These are phyloP conservation scores for Oedothorax gibbosus DNA, from an alignment of 1,140 invertebrate genomes.

Conservation along the genomic window DNA sequence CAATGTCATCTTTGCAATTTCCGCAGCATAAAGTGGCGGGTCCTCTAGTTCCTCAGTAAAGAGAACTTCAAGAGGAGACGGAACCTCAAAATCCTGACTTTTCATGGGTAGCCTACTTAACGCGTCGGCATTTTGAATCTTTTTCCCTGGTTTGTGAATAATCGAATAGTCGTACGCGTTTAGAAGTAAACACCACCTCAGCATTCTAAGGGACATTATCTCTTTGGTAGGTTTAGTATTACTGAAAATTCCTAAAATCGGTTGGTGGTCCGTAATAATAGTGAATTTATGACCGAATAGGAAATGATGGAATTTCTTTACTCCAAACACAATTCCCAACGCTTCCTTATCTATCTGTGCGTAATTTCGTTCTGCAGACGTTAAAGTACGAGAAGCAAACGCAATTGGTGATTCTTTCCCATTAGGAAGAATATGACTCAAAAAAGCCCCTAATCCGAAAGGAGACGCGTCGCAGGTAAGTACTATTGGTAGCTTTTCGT, in stretches of 20 bases:
- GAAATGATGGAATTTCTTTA: not conserved
- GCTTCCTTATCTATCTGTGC: not conserved
- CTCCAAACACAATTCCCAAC: not conserved
- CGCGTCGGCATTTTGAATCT: not conserved
- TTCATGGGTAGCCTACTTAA: not conserved
- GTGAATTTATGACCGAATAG: not conserved
- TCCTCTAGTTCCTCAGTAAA: too few species aligned
- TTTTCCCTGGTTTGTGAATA: not conserved
- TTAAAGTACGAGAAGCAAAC: not conserved
- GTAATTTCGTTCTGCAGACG: not conserved
- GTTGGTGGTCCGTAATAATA: not conserved
- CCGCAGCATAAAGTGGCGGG: too few species aligned
- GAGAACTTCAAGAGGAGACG: too few species aligned
- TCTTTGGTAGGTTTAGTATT: not conserved
- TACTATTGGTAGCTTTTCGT: too few species aligned
- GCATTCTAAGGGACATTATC: not conserved
- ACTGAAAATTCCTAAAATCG: not conserved
- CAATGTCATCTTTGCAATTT: too few species aligned
- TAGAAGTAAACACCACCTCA: not conserved
- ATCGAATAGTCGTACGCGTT: not conserved
- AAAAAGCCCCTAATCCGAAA: too few species aligned
- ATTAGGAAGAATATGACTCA: not conserved
- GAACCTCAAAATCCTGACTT: too few species aligned
- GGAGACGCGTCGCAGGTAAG: too few species aligned
- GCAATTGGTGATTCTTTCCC: not conserved